Conservation (phyloP, 2,888 invertebrate species). For the Lampropteryx suffumata region DNA sequence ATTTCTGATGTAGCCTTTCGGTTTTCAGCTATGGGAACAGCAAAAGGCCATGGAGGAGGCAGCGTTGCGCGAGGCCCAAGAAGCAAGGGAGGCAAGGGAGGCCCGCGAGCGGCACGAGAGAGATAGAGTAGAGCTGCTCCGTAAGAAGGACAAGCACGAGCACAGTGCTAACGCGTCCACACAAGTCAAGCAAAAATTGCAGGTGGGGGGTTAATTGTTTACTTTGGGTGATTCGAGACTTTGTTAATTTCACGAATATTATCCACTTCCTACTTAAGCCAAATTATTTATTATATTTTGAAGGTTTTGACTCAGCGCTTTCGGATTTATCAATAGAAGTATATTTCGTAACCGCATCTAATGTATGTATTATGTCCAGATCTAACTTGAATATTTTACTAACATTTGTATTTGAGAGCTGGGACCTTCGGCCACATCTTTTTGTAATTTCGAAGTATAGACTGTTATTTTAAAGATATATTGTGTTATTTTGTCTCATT, state of each 20-base stretch:
- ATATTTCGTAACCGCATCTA: too few relatives aligned
- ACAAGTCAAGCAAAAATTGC: conserved; percentile 97
- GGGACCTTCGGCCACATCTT: too few relatives aligned
- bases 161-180: conserved; percentile 98
- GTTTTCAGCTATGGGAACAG: conserved; percentile 93
- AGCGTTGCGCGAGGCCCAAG: conserved; percentile 90
- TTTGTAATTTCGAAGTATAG: too few relatives aligned
- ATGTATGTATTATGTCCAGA: too few relatives aligned
- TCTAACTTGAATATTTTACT: too few relatives aligned
- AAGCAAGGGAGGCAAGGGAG: conserved; percentile 89
- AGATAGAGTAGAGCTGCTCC: conserved; percentile 91
- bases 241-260: too few relatives aligned
- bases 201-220: conserved; percentile 78
- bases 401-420: too few relatives aligned
- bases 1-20: conserved; percentile 24
- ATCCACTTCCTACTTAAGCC: too few relatives aligned
- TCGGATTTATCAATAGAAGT: too few relatives aligned
- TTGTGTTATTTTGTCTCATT: conserved; percentile 30
- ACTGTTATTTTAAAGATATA: too few relatives aligned
- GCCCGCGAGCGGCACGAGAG: conserved; percentile 88
- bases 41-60: conserved; percentile 93
- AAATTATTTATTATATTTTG: too few relatives aligned
- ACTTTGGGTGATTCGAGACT: not conserved
- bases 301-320: too few relatives aligned
- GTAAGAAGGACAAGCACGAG: conserved; percentile 97